Conservation (phyloP, 2,113 vertebrate species). For the Lampris incognitus region DNA sequence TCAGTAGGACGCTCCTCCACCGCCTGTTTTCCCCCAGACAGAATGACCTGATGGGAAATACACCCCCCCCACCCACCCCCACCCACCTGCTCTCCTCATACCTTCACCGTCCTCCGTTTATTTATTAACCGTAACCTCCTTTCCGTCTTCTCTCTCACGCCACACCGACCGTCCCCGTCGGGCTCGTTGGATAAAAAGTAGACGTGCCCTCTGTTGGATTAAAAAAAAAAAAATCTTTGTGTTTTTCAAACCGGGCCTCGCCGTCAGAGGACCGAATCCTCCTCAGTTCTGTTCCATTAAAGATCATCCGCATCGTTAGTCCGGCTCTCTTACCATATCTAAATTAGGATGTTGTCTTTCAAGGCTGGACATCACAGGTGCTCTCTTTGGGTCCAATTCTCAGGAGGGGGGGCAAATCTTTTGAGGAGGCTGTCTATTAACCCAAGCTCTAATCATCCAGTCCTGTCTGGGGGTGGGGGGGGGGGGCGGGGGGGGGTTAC, state of each 20-base stretch:
- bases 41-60: conserved; percentile 66
- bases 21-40: conserved; percentile 64
- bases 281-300: conserved; percentile 64
- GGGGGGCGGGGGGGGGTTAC: conserved; percentile 59
- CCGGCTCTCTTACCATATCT: conserved; percentile 59
- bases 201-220: conserved; percentile 11
- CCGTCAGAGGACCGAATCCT: conserved; percentile 56
- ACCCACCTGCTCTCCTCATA: conserved; percentile 42
- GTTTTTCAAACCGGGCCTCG: conserved; percentile 21
- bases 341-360: conserved; percentile 71
- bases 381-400: conserved; percentile 71
- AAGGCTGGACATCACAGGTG: conserved; percentile 79
- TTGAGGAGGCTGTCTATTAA: conserved; percentile 80
- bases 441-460: conserved; percentile 78
- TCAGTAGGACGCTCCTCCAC: conserved; percentile 71
- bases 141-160: conserved; percentile 27
- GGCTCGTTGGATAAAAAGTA: conserved; percentile 10
- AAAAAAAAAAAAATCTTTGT: conserved; percentile 32
- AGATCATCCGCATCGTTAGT: conserved; percentile 73
- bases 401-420: conserved; percentile 62
- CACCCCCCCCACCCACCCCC: neutral
- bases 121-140: conserved; percentile 23
- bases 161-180: neutral
- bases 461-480: conserved; percentile 30
- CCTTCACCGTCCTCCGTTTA: neutral